A percentile compares a stretch with the other conserved stretches of the same genome.
phyloP scores from a whole-genome alignment of 2,113 vertebrate genomes.

The Daphoenositta chrysoptera region DNA sequence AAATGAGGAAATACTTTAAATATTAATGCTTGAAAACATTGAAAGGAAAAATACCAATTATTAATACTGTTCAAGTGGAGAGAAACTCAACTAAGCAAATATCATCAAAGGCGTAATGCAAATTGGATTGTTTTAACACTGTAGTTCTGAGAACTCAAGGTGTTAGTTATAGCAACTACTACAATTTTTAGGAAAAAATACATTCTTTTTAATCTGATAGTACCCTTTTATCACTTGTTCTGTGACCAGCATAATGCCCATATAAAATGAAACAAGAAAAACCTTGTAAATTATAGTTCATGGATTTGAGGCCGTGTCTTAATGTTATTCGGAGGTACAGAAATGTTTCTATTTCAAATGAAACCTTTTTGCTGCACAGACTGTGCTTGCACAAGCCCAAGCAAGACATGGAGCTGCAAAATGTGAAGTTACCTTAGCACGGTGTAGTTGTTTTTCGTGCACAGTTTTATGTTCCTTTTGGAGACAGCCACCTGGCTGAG shows the following conservation, averaged over 20 bases:
- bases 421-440: background rate
- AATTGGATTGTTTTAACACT: slow-evolving; percentile 19
- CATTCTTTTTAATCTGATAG: slow-evolving; percentile 11
- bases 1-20: slow-evolving; percentile 16
- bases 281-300: background rate
- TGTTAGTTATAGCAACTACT: slow-evolving; percentile 36
- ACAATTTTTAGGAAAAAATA: background rate
- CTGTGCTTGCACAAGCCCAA: background rate
- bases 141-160: background rate
- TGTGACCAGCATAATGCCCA: background rate
- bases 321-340: background rate
- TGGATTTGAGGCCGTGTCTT: background rate
- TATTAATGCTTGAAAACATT: background rate
- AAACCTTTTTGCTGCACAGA: background rate
- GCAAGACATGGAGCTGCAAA: background rate
- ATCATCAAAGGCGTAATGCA: slow-evolving; percentile 21
- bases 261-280: background rate
- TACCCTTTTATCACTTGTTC: slow-evolving; percentile 10
- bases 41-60: background rate
- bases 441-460: background rate
- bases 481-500: background rate
- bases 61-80: background rate
- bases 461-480: background rate
- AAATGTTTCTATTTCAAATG: background rate
- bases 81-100: slow-evolving; percentile 1